Conservation (phyloP, 2,797 vertebrate species). For the Sebastes steindachneri region DNA sequence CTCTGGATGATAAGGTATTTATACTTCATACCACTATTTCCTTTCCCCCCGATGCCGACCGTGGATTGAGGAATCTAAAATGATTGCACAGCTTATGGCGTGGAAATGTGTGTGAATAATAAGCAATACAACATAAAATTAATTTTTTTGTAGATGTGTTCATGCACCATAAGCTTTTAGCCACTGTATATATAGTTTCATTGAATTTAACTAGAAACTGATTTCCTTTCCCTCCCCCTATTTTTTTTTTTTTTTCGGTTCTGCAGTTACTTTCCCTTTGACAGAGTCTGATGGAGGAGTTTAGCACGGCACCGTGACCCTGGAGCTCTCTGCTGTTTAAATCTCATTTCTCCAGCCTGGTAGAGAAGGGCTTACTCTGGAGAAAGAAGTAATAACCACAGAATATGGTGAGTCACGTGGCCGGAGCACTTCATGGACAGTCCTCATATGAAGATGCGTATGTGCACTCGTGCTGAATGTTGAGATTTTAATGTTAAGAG, state of each 20-base stretch:
- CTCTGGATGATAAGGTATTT: constrained; percentile 51
- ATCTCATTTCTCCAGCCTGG: constrained; percentile 54
- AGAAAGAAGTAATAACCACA: constrained; percentile 44
- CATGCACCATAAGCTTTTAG: constrained; percentile 2
- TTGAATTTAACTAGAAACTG: background rate
- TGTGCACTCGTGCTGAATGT: background rate
- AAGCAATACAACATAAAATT: constrained; percentile 12
- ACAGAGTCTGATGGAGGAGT: constrained; percentile 57
- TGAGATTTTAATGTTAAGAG: no score
- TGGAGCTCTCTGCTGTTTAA: constrained; percentile 57
- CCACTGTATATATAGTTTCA: background rate
- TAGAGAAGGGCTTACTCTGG: constrained; percentile 17
- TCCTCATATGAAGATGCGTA: constrained; percentile 27
- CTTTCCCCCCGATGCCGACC: background rate
- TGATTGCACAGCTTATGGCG: constrained; percentile 2
- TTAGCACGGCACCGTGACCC: constrained; percentile 32
- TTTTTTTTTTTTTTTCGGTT: background rate
- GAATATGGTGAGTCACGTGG: constrained; percentile 42
- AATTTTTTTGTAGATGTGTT: background rate
- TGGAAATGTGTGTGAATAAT: constrained; percentile 35
- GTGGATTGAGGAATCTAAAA: constrained; percentile 6
- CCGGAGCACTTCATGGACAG: constrained; percentile 5
- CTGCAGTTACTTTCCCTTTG: constrained; percentile 25
- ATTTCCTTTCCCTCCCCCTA: background rate
- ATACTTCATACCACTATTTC: constrained; percentile 33